Conservation (phyloP, 2,888 invertebrate genomes). For the Archips xylosteana region DNA sequence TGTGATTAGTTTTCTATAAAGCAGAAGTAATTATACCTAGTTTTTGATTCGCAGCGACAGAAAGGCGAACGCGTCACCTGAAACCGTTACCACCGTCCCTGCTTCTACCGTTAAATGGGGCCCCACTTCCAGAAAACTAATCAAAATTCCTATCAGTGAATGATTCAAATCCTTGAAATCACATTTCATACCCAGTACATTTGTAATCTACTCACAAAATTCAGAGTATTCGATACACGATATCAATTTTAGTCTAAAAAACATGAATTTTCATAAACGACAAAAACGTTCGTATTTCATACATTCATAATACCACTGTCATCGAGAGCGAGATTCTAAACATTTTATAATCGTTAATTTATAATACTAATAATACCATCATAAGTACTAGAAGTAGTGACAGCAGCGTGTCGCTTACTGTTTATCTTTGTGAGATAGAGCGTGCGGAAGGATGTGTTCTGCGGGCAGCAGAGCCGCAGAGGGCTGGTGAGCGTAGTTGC, state of each 20-base stretch:
- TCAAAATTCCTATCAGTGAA: slow-evolving; percentile 50
- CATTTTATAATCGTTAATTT: slow-evolving; percentile 76
- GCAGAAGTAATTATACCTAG: slow-evolving; percentile 47
- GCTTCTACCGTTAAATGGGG: slow-evolving; percentile 34
- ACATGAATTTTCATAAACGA: slow-evolving; percentile 74
- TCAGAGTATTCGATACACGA: slow-evolving; percentile 78
- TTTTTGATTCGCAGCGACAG: slow-evolving; percentile 35
- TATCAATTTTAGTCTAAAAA: slow-evolving; percentile 75
- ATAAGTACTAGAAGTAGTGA: slow-evolving; percentile 76
- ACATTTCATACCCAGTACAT: slow-evolving; percentile 74
- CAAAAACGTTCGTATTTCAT: slow-evolving; percentile 72
- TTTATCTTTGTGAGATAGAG: slow-evolving; percentile 83
- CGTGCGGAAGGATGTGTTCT: slow-evolving; percentile 87
- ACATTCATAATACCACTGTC: slow-evolving; percentile 78
- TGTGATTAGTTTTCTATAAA: slow-evolving; percentile 59
- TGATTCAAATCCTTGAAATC: slow-evolving; percentile 58
- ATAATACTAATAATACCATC: slow-evolving; percentile 83
- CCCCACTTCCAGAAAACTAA: slow-evolving; percentile 58
- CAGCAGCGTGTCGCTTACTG: slow-evolving; percentile 70
- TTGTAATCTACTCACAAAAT: slow-evolving; percentile 75
- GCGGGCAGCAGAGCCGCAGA: slow-evolving; percentile 89
- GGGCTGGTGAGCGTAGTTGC: slow-evolving; percentile 98
- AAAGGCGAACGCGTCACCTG: slow-evolving; percentile 3
- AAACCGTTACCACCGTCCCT: slow-evolving; percentile 2
- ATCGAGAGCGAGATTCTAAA: slow-evolving; percentile 82